Evolutionary conservation across 2,113 vertebrate genomes (phyloP).

Genomic region (Nothoprocta perdicaria): DNA sequence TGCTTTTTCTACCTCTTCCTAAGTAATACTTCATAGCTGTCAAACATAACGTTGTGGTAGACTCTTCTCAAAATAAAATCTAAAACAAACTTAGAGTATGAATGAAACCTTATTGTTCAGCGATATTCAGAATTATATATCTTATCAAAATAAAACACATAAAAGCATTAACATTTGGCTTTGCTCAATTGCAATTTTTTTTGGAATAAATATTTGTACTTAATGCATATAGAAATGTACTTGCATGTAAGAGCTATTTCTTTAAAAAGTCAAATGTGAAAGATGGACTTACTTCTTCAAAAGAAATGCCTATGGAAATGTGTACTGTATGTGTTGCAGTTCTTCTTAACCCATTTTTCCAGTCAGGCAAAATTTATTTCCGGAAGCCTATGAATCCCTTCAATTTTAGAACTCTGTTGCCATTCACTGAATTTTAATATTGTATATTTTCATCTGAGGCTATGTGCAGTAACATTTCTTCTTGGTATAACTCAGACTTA

Average conservation of each 20-base stretch:
- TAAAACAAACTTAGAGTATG: not conserved
- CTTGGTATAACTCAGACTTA: not conserved
- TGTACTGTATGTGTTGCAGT: not conserved
- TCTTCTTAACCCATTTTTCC: not conserved
- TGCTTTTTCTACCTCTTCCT: conserved; percentile 59
- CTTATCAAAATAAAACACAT: not conserved
- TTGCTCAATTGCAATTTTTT: not conserved
- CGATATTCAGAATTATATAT: not conserved
- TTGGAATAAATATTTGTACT: not conserved
- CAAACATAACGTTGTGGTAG: conserved; percentile 10
- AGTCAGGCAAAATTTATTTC: not conserved
- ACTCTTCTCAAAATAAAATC: conserved; percentile 37
- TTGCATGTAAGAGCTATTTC: not conserved
- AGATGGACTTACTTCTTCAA: not conserved
- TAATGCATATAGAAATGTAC: not conserved
- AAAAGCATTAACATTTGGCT: not conserved
- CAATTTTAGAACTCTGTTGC: not conserved
- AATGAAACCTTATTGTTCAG: not conserved
- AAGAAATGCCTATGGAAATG: not conserved
- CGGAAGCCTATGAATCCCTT: not conserved
- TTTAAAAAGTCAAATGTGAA: not conserved
- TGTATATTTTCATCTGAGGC: not conserved
- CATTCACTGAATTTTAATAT: not conserved
- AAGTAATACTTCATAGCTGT: conserved; percentile 69
- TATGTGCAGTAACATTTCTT: not conserved